Evolutionary conservation across 2,113 vertebrate species (phyloP), one percentile per base, ranked within the genome.

Genomic region (Caranx melampygus): DNA sequence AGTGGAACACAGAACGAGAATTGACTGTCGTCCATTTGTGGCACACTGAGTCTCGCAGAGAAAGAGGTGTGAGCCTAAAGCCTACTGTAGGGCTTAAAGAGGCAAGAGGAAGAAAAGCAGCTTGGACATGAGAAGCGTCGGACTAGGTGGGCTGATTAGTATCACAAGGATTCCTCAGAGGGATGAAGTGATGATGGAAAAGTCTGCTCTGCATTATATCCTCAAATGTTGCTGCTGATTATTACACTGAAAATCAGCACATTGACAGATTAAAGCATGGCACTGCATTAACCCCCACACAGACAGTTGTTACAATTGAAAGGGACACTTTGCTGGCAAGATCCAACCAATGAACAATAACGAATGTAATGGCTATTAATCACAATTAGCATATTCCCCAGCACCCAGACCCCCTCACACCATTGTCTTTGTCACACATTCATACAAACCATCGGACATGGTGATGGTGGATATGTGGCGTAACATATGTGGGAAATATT

Each of bases 401-500:
- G 69, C 13, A 42, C 64, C 81, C 66, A 68, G 26, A 79, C 7
- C 76, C 76, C 51, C 68, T 73, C 42, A 44, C n/a, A 63, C 49
- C 37, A 89, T 82, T 85, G 80, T 88, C 75, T 88, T 92, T 90
- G 79, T 76, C 51, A 51, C 42, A 35, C 78, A 72, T 62, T 84
- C 52, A 84, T 70, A 74, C 74, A 84, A 83, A 73, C 72, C 18
- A 33, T 60, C 82, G 76, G 84, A 90, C 75, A 81, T 86, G 87
- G 83, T 68, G 83, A 81, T 65, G 84, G 74, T 86, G 79, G 78
- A 79, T 87, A 81, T 82, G 84, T 79, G 75, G 85, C 81, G 87
- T 90, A 83, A 87, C 87, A 87, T 92, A 91, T 91, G 92, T 94
- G 93, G 92, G 93, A 94, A 94, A 92, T 90, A 93, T 89, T 89